Base-by-base conservation (phyloP, 2,888 invertebrate genomes). In the Volucella zonaria region DNA sequence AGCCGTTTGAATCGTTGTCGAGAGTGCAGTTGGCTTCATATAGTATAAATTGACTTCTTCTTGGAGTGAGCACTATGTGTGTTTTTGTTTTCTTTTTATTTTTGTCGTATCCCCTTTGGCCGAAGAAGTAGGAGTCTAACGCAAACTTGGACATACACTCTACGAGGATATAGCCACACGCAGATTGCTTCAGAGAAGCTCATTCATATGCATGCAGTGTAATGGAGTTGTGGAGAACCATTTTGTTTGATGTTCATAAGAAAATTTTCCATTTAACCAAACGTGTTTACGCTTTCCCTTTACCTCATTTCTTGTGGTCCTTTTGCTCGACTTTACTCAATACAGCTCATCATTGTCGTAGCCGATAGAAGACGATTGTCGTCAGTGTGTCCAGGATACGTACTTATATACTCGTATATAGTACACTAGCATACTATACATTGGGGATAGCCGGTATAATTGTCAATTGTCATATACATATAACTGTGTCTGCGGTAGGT, bases 181-280 rank as follows among this genome's bases (percentile, higher is more conserved):
- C 62, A 61, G 43, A 59, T 45, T 62, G 49, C 6, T 31, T 31
- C 47, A 71, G 42, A 56, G 15, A 58, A 70, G 31, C 73, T 73
- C 59, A 79, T 79, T 79, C 79, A 73, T 73, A 79, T 79, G 79
- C 79, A 79, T 73, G 73, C 59, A 66, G 64, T 71, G 73, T 79
- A 79, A 79, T 73, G 64, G 70, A 64, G 70, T 78, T 78, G 70
- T 78, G 62, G 78, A 42, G 73, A 73, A 73, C 79, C 79, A 73
- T 79, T 79, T 79, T 79, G 79, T 73, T 79, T 79, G 79, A 73
- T 79, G 79, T 79, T 73, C 73, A 79, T 79, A 79, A 79, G 79
- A 79, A 67, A 79, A 79, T 79, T 71, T 73, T 79, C 73, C 73
- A 79, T 79, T 79, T 79, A 79, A 66, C 66, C 66, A 73, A 73